Conservation (phyloP, 2,113 vertebrate genomes). For the Mus spicilegus region DNA sequence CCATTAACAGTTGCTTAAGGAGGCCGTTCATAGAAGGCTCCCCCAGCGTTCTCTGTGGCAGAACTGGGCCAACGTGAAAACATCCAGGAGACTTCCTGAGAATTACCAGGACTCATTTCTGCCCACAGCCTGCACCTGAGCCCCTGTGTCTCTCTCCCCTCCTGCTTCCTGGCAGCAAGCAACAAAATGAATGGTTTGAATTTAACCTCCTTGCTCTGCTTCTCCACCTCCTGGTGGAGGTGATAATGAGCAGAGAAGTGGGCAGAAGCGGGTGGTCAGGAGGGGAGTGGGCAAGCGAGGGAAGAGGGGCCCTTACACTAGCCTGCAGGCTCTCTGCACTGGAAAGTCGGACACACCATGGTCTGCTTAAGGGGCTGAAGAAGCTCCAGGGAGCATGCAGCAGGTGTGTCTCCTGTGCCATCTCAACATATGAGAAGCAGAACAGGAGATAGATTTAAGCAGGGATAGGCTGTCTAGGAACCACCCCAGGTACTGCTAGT, state of each 20-base stretch:
- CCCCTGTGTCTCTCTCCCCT: not conserved
- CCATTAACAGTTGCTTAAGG: constrained; percentile 16
- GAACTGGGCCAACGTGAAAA: constrained; percentile 6
- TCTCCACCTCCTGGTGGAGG: constrained; percentile 52
- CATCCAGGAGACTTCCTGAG: constrained; percentile 35
- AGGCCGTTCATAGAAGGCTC: not conserved
- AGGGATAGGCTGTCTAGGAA: not conserved
- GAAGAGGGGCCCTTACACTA: not conserved
- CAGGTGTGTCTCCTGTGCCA: not conserved
- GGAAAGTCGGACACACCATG: not conserved
- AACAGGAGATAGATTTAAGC: not conserved
- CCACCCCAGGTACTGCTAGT: not conserved
- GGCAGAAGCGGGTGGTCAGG: constrained; percentile 55
- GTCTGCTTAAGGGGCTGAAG: not conserved
- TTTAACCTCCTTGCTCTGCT: constrained; percentile 65
- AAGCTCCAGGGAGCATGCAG: not conserved
- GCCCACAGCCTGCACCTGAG: constrained; percentile 54
- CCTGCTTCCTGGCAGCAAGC: constrained; percentile 60
- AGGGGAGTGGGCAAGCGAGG: not conserved
- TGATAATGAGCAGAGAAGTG: constrained; percentile 77
- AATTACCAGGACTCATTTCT: constrained; percentile 72
- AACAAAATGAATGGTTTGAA: constrained; percentile 68
- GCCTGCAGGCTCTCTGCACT: not conserved
- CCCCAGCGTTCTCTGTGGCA: constrained; percentile 30
- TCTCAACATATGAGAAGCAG: rapidly evolving